A percentile compares a stretch with the other conserved stretches of the same genome.
phyloP scores from a whole-genome alignment of 2,888 invertebrate genomes.

The Drosophila recens region DNA sequence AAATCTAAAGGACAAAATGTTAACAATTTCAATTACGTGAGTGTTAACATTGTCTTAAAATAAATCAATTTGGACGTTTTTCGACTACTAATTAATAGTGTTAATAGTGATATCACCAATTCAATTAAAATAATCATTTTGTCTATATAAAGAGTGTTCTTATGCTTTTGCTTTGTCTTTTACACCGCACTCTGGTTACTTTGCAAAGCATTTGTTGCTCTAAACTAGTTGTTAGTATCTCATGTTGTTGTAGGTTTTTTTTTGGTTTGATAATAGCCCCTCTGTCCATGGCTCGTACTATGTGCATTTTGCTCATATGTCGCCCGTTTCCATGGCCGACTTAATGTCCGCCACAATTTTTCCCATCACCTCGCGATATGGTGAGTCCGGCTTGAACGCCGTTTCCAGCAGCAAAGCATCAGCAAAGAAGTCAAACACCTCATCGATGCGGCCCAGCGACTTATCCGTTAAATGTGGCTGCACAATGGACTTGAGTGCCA shows the following conservation, averaged over 20 bases:
- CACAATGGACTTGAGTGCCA: constrained; percentile 89
- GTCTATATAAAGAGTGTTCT: constrained; percentile 19
- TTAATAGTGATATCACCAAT: constrained; percentile 75
- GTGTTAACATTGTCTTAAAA: constrained; percentile 63
- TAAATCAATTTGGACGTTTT: constrained; percentile 74
- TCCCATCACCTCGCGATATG: constrained; percentile 88
- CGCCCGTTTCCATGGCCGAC: constrained; percentile 88
- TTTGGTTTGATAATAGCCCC: constrained; percentile 76
- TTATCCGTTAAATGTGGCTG: constrained; percentile 93
- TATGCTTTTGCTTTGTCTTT: constrained; percentile 15
- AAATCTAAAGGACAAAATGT: constrained; percentile 58
- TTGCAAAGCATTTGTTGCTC: constrained; percentile 39
- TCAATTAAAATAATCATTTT: constrained; percentile 49
- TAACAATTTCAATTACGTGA: constrained; percentile 50
- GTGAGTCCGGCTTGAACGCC: constrained; percentile 87
- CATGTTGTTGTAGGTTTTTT: constrained; percentile 38
- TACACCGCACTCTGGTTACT: constrained; percentile 30
- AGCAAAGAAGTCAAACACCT: constrained; percentile 90
- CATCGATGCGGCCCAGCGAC: constrained; percentile 90
- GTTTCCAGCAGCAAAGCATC: constrained; percentile 88
- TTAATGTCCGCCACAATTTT: constrained; percentile 89
- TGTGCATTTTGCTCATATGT: constrained; percentile 85
- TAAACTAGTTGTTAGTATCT: constrained; percentile 50
- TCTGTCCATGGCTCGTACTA: constrained; percentile 35
- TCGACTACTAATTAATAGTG: constrained; percentile 50